A percentile compares a stretch with the other conserved stretches of the same genome.
Evolutionary conservation across 1,140 invertebrate species (phyloP).

Genomic region (Rhyzopertha dominica): DNA sequence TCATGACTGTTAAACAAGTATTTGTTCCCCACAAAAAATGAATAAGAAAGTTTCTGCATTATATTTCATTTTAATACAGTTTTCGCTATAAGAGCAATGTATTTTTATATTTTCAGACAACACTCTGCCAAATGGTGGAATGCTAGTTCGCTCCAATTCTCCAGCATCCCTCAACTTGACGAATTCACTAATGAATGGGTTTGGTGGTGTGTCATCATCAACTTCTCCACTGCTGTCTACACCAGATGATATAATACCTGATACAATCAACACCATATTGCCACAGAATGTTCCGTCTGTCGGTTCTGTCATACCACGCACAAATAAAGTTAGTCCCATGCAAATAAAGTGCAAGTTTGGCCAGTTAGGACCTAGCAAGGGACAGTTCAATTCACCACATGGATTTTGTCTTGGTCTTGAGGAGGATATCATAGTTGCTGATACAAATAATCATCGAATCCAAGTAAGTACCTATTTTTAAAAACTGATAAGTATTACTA

Average conservation of each 20-base stretch:
- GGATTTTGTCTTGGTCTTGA: conserved; percentile 92
- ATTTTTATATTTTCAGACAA: conserved; percentile 20
- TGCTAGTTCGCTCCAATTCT: conserved; percentile 48
- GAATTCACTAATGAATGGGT: conserved; percentile 51
- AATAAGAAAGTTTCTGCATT: no score
- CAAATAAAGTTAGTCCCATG: conserved; percentile 73
- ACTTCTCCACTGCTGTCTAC: conserved; percentile 58
- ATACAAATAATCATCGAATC: conserved; percentile 94
- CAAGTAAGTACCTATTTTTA: conserved; percentile 63
- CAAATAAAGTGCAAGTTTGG: conserved; percentile 91
- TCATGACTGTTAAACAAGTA: no score
- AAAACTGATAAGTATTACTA: no score
- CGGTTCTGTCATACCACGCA: conserved; percentile 49
- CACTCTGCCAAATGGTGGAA: conserved; percentile 33
- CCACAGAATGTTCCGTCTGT: conserved; percentile 27
- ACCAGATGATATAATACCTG: conserved; percentile 42
- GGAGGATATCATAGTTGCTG: conserved; percentile 92
- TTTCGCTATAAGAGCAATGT: neutral
- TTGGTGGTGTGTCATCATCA: conserved; percentile 54
- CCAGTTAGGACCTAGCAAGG: conserved; percentile 81
- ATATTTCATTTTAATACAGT: no score
- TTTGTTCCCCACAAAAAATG: no score
- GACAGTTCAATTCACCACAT: conserved; percentile 94
- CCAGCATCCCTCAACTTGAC: conserved; percentile 39
- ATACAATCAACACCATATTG: conserved; percentile 41